phyloP scores from a whole-genome alignment of 2,888 invertebrate genomes.

The Drosophila ustulata region DNA sequence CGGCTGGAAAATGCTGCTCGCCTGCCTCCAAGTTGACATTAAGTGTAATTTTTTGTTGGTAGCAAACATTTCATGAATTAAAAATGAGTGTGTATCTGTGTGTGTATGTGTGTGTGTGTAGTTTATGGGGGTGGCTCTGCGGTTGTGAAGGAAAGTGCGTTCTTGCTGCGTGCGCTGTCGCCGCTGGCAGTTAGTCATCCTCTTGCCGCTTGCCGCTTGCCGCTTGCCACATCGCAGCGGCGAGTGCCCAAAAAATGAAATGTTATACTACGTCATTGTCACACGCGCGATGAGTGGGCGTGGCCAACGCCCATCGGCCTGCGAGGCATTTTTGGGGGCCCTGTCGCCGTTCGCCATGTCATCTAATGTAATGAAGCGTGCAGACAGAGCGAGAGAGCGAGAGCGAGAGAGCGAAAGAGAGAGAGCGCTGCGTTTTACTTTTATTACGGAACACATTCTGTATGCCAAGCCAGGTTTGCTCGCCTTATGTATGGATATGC shows the following conservation, averaged over 20 bases:
- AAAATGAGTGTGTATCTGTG: constrained; percentile 57
- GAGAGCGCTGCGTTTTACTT: constrained; percentile 48
- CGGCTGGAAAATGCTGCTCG: constrained; percentile 42
- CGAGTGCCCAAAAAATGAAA: constrained; percentile 55
- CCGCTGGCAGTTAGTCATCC: constrained; percentile 76
- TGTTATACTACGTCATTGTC: constrained; percentile 76
- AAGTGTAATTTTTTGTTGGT: constrained; percentile 78
- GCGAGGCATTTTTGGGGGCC: constrained; percentile 20
- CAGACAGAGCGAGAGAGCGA: constrained; percentile 12
- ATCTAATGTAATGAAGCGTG: constrained; percentile 77
- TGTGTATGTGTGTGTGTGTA: constrained; percentile 1
- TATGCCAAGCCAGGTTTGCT: constrained; percentile 49
- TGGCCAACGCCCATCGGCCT: constrained; percentile 38
- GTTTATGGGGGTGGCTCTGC: constrained; percentile 20
- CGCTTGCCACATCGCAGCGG: constrained; percentile 18
- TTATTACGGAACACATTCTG: constrained; percentile 57
- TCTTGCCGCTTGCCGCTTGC: constrained; percentile 36
- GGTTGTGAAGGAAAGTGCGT: constrained; percentile 62
- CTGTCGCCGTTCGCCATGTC: constrained; percentile 66
- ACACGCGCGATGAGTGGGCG: constrained; percentile 47
- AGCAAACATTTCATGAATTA: constrained; percentile 79
- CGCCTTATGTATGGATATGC: constrained; percentile 17
- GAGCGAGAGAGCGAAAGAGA: constrained; percentile 5
- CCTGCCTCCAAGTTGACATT: constrained; percentile 59
- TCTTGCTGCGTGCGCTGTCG: constrained; percentile 58